Evolutionary conservation across 2,113 vertebrate species (phyloP).

Genomic region (Calyptommatus sinebrachiatus): DNA sequence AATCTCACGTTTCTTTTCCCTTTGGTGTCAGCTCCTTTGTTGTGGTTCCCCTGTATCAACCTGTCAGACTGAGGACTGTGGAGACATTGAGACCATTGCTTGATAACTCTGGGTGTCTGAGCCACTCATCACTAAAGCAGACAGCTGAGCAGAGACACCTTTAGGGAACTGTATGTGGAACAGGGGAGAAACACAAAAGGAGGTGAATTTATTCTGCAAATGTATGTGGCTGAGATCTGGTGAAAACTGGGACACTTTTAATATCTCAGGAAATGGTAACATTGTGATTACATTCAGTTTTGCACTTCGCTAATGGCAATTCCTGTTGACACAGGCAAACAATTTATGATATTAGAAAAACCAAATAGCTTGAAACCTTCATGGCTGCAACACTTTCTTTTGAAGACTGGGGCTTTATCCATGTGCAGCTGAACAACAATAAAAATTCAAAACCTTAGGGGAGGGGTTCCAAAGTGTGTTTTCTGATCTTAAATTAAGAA

Average conservation of each 20-base stretch:
- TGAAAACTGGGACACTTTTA: conserved; percentile 9
- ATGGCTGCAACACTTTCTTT: not conserved
- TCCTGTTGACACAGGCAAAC: not conserved
- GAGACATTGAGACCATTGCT: conserved; percentile 43
- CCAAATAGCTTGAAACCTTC: too few relatives aligned
- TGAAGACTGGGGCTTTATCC: too few relatives aligned
- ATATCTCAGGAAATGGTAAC: not conserved
- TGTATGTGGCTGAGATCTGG: not conserved
- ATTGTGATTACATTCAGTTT: not conserved
- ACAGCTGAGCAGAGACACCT: conserved; percentile 43
- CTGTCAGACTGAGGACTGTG: conserved; percentile 41
- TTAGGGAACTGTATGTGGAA: conserved; percentile 45
- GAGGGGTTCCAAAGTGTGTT: too few relatives aligned
- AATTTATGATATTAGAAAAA: not conserved
- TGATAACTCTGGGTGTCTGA: conserved; percentile 38
- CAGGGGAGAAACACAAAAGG: not conserved
- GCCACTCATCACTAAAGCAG: conserved; percentile 27
- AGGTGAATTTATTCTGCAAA: conserved; percentile 15
- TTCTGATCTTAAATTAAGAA: too few relatives aligned
- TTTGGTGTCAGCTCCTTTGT: conserved; percentile 38
- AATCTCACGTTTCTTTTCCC: conserved; percentile 17
- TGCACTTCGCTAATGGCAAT: not conserved
- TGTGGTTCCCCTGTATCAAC: conserved; percentile 40
- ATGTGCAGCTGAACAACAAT: too few relatives aligned
- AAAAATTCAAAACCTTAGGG: too few relatives aligned